Evolutionary conservation across 2,888 invertebrate species (phyloP), one percentile per base, ranked within the genome.

Genomic region (Microctonus brassicae): DNA sequence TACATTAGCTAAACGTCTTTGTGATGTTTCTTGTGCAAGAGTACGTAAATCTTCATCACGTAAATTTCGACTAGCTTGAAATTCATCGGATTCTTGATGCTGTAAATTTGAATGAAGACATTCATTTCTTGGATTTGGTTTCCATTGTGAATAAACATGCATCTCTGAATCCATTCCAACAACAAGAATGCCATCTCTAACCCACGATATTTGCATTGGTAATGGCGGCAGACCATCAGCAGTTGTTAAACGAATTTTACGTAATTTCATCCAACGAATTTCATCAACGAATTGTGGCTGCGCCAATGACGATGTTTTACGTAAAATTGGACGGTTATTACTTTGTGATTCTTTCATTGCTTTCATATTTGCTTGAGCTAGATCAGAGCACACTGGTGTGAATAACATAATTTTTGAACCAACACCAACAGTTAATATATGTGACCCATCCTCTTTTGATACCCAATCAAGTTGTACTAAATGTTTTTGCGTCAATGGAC

Each of bases 141-240:
- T 95, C 99, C 99, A 99, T 84, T 99, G 99, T 0, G 98, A 97
- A 86, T 98, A 99, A 0, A 99, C 98, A 83, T 99, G 98, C 97
- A 99, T 98, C 87, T 99, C 99, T 2, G 98, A 98, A 86, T 99
- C 98, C 98, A 99, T 98, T 1, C 99, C 99, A 1, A 99, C 98
- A 0, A 99, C 97, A 1, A 99, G 89, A 77, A 99, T 97, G 0
- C 99, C 99, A 84, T 99, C 99, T 26, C 99, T 91, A 0, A 99
- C 98, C 99, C 99, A 99, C 1, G 97, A 97, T 81, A 99, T 95
- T 86, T 98, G 97, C 95, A 99, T 99, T 0, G 99, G 99, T 61
- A 99, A 88, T 0, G 99, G 98, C 0, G 98, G 97, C 47, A 99
- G 88, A 0, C 98, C 97, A 83, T 99, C 99, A 0, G 97, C 98